Conservation (phyloP, 2,113 vertebrate species). For the Crocuta crocuta region DNA sequence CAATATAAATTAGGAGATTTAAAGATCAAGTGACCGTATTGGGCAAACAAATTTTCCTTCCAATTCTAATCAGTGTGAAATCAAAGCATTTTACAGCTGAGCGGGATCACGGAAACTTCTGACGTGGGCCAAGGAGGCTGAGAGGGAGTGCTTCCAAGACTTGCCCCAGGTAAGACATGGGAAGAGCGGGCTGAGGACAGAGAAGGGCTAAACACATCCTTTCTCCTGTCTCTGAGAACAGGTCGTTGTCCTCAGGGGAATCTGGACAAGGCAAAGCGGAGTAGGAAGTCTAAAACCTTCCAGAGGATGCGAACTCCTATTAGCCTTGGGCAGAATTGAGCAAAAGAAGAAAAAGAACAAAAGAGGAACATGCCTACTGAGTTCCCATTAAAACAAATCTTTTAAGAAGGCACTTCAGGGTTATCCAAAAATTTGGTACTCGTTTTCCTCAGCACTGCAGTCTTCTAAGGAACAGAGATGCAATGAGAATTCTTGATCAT, state of each 20-base stretch:
- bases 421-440: not conserved
- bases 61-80: not conserved
- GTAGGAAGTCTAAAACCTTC: not conserved
- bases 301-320: not conserved
- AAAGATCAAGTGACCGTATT: not conserved
- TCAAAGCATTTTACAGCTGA: not conserved
- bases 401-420: not conserved
- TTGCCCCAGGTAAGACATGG: not conserved
- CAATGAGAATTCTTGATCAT: not conserved
- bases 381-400: not conserved
- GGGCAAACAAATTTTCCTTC: not conserved
- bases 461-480: not conserved
- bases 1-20: not conserved
- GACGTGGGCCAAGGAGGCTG: not conserved
- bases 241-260: not conserved
- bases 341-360: not conserved
- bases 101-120: constrained; percentile 35
- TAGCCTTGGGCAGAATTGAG: not conserved
- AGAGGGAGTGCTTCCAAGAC: not conserved
- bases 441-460: not conserved
- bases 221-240: not conserved
- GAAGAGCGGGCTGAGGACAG: not conserved
- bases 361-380: not conserved
- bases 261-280: not conserved
- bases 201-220: not conserved